Base-by-base conservation (phyloP, 1,140 invertebrate genomes). In the Drosophila melanica region DNA sequence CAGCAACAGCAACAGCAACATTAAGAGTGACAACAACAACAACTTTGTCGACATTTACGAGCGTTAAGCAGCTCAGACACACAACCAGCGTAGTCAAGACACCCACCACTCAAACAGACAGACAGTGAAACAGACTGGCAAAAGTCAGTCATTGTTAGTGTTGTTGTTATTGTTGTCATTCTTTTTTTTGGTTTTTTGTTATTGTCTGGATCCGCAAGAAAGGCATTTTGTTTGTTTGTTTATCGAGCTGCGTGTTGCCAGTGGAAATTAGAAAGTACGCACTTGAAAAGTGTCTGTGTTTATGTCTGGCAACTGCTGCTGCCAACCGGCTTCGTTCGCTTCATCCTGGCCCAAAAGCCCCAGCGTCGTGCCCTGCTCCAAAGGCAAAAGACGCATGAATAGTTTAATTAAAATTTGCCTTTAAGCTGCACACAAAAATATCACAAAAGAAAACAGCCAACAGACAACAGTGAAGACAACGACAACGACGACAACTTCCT, bases 381-480 rank as follows among this genome's bases (percentile, higher is more conserved):
- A 51, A 45, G 47, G 12, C 53, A 75, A 35, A 35, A 35, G 51
- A 65, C 68, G 73, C 75, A 73, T 76, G 79, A 86, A 87, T 86
- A 87, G 82, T 86, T 86, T 86, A 86, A 86, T 86, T 86, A 86
- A 86, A 86, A 89, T 86, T 86, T 89, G 64, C 82, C 79, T 86
- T 89, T 69, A 86, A 87, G 82, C 82, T 60, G 23, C 35, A 16
- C 41, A 71, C 57, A 74, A 71, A 71, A 81, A 66, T 58, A 65
- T 72, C 62, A 75, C 50, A 80, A 84, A 77, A 64, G 54, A 63
- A 84, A 75, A 71, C 27, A 50, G 65, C 59, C 65, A 45, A 45
- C 16, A 66, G 54, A 58, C 27, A 27, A 7, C 27, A 27, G 27
- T 27, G 27, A 27, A 27, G 23, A 20, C 33, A 59, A 18, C 58